These are phyloP conservation scores for Drosophila quadrilineata DNA, from an alignment of 1,140 invertebrate genomes.

Conservation along the genomic window DNA sequence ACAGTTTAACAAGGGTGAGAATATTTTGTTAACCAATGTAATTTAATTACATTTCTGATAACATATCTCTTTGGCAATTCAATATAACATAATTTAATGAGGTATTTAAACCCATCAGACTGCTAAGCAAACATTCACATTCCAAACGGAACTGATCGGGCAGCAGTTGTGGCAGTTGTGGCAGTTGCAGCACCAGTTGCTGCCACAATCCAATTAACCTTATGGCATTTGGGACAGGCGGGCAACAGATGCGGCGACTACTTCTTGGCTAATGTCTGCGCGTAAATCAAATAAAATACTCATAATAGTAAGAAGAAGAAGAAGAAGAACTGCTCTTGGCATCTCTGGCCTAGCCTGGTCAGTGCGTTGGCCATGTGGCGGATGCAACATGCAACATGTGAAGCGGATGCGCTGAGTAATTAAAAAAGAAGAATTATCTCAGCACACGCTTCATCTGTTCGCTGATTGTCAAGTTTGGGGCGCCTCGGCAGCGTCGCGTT, in stretches of 20 bases:
- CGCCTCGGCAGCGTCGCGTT: not conserved
- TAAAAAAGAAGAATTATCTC: slow-evolving; percentile 6
- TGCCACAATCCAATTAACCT: slow-evolving; percentile 50
- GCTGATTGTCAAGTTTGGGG: slow-evolving; percentile 6
- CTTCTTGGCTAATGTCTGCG: slow-evolving; percentile 39
- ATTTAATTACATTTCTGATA: not conserved
- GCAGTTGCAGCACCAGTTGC: not conserved
- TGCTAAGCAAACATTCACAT: slow-evolving; percentile 26
- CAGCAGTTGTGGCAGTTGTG: not conserved
- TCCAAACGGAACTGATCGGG: slow-evolving; percentile 12
- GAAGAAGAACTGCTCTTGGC: not conserved
- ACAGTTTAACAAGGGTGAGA: slow-evolving; percentile 15
- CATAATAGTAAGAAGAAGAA: not conserved
- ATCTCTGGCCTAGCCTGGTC: not conserved
- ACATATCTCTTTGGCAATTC: slow-evolving; percentile 7
- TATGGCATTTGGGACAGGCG: slow-evolving; percentile 38
- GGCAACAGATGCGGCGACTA: slow-evolving; percentile 16
- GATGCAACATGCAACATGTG: not conserved
- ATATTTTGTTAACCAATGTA: not conserved
- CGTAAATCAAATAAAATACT: slow-evolving; percentile 34
- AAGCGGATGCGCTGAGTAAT: slow-evolving; percentile 9
- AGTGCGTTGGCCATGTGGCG: not conserved
- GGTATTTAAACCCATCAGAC: not conserved
- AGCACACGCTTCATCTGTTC: not conserved
- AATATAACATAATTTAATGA: slow-evolving; percentile 4